phyloP scores from a whole-genome alignment of 2,797 vertebrate species.

The Psittacula derbiana region DNA sequence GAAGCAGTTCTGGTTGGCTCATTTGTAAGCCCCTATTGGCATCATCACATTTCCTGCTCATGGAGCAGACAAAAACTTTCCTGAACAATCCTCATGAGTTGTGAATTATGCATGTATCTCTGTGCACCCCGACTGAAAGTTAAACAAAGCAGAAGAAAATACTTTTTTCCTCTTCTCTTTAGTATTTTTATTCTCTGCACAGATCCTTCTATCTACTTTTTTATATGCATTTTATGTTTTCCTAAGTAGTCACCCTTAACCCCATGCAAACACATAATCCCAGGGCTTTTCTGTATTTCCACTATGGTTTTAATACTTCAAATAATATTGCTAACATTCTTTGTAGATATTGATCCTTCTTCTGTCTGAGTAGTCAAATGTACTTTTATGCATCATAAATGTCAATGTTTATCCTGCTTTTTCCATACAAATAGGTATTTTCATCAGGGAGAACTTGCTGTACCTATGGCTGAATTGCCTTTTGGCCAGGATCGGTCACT shows the following conservation, averaged over 20 bases:
- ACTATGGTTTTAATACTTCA: not conserved
- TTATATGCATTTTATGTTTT: not conserved
- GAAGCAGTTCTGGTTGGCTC: rapidly evolving
- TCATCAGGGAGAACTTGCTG: not conserved
- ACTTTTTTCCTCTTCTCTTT: not conserved
- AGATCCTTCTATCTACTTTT: not conserved
- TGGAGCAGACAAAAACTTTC: not conserved
- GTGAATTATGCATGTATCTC: constrained; percentile 49
- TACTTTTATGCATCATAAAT: not conserved
- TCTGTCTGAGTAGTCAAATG: not conserved
- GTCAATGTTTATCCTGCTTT: not conserved
- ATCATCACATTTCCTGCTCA: not conserved
- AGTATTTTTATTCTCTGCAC: not conserved
- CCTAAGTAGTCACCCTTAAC: not conserved
- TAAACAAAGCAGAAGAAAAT: constrained; percentile 37
- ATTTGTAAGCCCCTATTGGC: not conserved
- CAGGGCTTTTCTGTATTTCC: not conserved
- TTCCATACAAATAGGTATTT: not conserved
- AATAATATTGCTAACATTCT: not conserved
- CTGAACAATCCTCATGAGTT: not conserved
- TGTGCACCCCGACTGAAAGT: not conserved
- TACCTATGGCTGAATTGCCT: not conserved
- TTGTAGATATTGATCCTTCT: not conserved
- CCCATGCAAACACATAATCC: not conserved
- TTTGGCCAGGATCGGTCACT: not conserved